Evolutionary conservation across 1,140 invertebrate species (phyloP), one percentile per base, ranked within the genome.

Genomic region (Papilio machaon): DNA sequence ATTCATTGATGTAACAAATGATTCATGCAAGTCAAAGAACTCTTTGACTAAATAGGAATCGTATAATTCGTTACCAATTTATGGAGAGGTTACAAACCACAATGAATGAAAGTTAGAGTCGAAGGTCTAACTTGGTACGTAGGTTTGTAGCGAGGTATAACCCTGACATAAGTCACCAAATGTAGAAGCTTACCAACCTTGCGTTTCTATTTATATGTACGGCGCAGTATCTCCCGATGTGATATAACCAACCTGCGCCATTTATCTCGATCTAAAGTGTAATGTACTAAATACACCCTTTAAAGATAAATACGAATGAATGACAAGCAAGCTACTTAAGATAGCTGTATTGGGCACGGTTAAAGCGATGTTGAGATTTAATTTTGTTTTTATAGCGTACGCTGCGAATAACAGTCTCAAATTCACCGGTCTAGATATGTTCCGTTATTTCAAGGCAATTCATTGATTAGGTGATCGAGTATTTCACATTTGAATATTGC

Each of bases 131-230:
- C 73, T 73, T 80, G 81, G 75, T 84, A 81, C 82, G 82, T 81
- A 79, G 75, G 81, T 82, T 64, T 79, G 74, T 73, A 70, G 89
- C 85, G 88, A 86, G 87, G 85, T 85, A 89, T 91, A 90, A 86
- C 93, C 93, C 87, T 94, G 93, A 94, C 93, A 94, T 91, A 89
- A 91, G 92, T 90, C 91, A 88, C 93, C 92, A 94, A 94, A 94
- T 92, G 90, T 85, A 94, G 93, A 87, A 94, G 85, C 86, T 88
- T 89, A 91, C 82, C 90, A 89, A 88, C 93, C 93, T 94, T 94
- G 93, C 87, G 78, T 91, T 88, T 91, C 89, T 92, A 93, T 91
- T 84, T 90, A 88, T 90, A 90, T 88, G 85, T 78, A 82, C 81
- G 64, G 79, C 85, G 84, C 81, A 79, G 75, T 86, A 82, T 85